Evolutionary conservation across 2,113 vertebrate genomes (phyloP).

Genomic region (Ophthalmolycus amberensis): DNA sequence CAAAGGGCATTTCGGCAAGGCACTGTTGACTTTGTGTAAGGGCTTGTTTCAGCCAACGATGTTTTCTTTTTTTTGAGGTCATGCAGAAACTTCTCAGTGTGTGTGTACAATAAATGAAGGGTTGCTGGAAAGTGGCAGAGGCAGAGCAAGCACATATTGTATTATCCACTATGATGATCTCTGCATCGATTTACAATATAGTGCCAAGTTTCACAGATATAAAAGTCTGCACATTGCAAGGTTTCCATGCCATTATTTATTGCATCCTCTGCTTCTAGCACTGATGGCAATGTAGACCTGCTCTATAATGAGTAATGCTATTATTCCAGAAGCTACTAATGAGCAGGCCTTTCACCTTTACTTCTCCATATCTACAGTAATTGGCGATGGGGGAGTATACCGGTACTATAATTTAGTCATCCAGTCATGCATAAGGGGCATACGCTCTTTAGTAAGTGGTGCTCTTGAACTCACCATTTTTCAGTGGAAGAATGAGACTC

Average conservation of each 20-base stretch:
- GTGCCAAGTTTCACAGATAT: neutral
- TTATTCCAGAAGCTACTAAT: constrained; percentile 17
- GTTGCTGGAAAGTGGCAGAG: neutral
- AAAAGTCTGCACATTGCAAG: neutral
- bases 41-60: constrained; percentile 7
- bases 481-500: neutral
- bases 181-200: neutral
- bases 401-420: constrained; percentile 16
- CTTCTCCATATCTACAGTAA: neutral
- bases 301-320: constrained; percentile 8
- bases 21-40: constrained; percentile 10
- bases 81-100: constrained; percentile 2
- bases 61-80: neutral
- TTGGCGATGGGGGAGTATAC: neutral
- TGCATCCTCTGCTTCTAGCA: neutral
- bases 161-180: neutral
- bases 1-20: constrained; percentile 22
- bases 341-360: constrained; percentile 12
- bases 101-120: constrained; percentile 5
- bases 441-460: neutral
- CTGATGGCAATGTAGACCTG: neutral
- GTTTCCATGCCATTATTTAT: neutral
- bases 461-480: neutral
- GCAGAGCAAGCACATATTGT: neutral
- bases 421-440: neutral